Base-by-base conservation (phyloP, 35 echinoderm and acorn worm species). In the Diadema setosum region DNA sequence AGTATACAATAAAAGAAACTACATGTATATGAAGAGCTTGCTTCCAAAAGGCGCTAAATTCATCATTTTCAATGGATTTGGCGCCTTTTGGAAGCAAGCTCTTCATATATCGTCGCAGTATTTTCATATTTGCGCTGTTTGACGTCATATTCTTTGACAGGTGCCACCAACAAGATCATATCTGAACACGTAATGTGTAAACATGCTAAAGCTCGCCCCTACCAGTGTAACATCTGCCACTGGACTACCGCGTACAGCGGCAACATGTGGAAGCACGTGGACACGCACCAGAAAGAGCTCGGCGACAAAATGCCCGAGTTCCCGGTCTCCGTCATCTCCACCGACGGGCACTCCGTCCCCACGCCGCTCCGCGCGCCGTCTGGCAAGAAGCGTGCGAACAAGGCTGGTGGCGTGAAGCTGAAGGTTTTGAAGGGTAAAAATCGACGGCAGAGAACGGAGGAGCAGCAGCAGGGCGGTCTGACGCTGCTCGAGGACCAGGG, bases 251-350 rank as follows among this genome's bases (percentile, higher is more conserved):
- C 87, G 4, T 97, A 93, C 61, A 93, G 91, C 57, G 90, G 95
- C 5, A 97, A 93, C 58, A 93, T 93, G 91, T 97, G 95, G 95
- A 97, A 97, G 74, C 95, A 97, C 45, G 83, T 97, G 58, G 87
- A 97, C 40, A 80, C 78, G 42, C 95, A 97, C 81, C 85, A 85
- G 32, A 87, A 88, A 27, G 69, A 93, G 73, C 86, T 93, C 43
- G 81, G 86, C 12, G 80, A 89, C 52, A 58, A 74, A 33, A 89
- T 93, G 86, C 91, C 86, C 7, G 81, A 83, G 6, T 80, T 83
- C 50, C 91, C 86, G 42, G 91, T 93, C n/a, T 31, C 88, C 36
- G 81, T 93, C 36, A 45, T 88, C 9, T 84, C 86, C 40, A 58
- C 42, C 33, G 86, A 93, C 21, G 85, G 75, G 11, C 49, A 80